phyloP scores from a whole-genome alignment of 1,140 invertebrate species.

The Popillia japonica region DNA sequence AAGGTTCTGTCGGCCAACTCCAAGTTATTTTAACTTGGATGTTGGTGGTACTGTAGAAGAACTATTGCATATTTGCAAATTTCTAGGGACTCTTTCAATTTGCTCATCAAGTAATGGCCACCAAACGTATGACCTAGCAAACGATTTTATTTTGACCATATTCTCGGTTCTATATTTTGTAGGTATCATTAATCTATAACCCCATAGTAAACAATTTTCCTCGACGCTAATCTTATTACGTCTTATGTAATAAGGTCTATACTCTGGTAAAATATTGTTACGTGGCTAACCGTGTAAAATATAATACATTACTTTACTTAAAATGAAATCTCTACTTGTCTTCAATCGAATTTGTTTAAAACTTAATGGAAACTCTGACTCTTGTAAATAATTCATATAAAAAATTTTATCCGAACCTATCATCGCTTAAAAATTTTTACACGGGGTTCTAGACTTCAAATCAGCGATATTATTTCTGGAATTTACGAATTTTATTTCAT shows the following conservation, averaged over 20 bases:
- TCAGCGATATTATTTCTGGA: conserved; percentile 37
- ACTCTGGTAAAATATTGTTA: background rate
- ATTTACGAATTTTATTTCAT: too few relatives aligned
- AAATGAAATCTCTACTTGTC: too few relatives aligned
- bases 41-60: too few relatives aligned
- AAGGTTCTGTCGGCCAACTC: too few relatives aligned
- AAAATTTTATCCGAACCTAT: background rate
- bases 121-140: too few relatives aligned
- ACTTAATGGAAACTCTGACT: background rate
- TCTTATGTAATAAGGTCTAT: too few relatives aligned
- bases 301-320: background rate
- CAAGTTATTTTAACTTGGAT: too few relatives aligned
- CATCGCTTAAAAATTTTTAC: background rate
- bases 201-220: conserved; percentile 48
- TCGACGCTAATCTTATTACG: conserved; percentile 37
- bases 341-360: too few relatives aligned
- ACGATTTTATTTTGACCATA: conserved; percentile 40
- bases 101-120: too few relatives aligned
- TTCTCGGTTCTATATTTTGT: conserved; percentile 50
- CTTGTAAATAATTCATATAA: conserved; percentile 8
- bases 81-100: too few relatives aligned
- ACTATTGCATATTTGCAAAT: too few relatives aligned
- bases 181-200: too few relatives aligned
- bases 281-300: background rate
- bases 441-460: background rate